Evolutionary conservation across 2,797 vertebrate genomes (phyloP).

Genomic region (Cottoperca gobio): DNA sequence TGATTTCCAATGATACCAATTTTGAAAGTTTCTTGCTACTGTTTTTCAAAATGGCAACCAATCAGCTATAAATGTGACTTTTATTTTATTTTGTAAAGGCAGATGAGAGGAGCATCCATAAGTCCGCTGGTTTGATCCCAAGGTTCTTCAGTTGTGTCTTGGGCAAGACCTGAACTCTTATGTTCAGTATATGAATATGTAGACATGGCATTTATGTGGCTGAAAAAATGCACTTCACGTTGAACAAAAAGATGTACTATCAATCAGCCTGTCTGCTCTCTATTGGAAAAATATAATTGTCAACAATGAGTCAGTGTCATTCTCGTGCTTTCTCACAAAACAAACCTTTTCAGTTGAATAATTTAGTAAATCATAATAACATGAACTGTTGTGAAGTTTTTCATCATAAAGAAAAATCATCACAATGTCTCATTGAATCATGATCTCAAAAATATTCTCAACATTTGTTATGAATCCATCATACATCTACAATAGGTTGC

Average conservation of each 20-base stretch:
- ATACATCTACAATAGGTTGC: constrained; percentile 9
- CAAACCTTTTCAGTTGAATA: not conserved
- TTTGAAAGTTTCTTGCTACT: not conserved
- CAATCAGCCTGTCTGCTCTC: not conserved
- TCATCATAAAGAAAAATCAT: not conserved
- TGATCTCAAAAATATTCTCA: constrained; percentile 9
- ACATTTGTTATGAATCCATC: constrained; percentile 23
- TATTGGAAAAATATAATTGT: not conserved
- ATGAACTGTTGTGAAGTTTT: constrained; percentile 1
- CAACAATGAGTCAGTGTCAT: not conserved
- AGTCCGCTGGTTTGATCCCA: not conserved
- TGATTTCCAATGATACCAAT: not conserved
- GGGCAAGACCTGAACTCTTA: not conserved
- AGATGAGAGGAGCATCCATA: not conserved
- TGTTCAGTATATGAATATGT: not conserved
- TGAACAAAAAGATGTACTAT: not conserved
- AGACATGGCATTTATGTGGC: not conserved
- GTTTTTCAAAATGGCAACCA: not conserved
- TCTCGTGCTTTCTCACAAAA: not conserved
- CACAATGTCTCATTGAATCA: not conserved
- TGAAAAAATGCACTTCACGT: not conserved
- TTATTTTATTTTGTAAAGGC: not conserved
- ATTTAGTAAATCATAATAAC: constrained; percentile 3
- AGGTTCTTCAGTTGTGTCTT: not conserved
- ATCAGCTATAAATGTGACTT: not conserved